A percentile compares a stretch with the other conserved stretches of the same genome.
phyloP scores from a whole-genome alignment of 2,113 vertebrate genomes.

The Paralichthys olivaceus region DNA sequence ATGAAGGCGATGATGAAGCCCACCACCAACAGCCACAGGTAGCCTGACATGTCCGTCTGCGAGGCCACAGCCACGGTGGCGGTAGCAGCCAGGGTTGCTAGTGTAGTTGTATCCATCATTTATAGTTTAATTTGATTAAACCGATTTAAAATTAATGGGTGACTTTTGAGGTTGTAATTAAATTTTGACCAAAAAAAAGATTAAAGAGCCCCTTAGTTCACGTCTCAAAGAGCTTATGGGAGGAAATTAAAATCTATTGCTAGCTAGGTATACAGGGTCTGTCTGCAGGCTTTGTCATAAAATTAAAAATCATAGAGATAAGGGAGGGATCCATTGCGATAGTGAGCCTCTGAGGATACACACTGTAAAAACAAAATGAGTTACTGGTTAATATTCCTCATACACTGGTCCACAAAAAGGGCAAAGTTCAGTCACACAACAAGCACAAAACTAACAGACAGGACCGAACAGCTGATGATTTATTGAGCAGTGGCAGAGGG shows the following conservation, averaged over 20 bases:
- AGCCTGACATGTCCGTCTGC: conserved; percentile 64
- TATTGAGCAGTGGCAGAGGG: conserved; percentile 5
- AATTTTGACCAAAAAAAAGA: conserved; percentile 12
- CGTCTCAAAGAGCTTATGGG: conserved; percentile 30
- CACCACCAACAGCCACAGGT: conserved; percentile 89
- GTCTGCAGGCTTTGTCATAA: conserved; percentile 69
- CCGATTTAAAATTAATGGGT: conserved; percentile 26
- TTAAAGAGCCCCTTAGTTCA: conserved; percentile 33
- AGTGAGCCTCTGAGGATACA: conserved; percentile 70
- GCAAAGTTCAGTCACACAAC: conserved; percentile 4
- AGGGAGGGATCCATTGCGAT: conserved; percentile 82
- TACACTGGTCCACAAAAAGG: conserved; percentile 3
- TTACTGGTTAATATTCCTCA: conserved; percentile 1
- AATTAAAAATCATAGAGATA: conserved; percentile 55
- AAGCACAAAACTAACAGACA: conserved; percentile 33
- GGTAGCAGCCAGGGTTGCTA: conserved; percentile 66
- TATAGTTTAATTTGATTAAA: neutral
- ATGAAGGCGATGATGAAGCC: conserved; percentile 96
- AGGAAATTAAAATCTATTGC: conserved; percentile 64
- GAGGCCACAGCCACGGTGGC: conserved; percentile 56
- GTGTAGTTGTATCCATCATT: conserved; percentile 71
- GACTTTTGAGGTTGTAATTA: conserved; percentile 70
- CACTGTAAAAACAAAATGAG: conserved; percentile 78
- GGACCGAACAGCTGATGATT: conserved; percentile 14
- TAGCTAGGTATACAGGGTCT: conserved; percentile 78